These are phyloP conservation scores for Liodrosophila aerea DNA, from an alignment of 2,888 invertebrate genomes.

Conservation along the genomic window DNA sequence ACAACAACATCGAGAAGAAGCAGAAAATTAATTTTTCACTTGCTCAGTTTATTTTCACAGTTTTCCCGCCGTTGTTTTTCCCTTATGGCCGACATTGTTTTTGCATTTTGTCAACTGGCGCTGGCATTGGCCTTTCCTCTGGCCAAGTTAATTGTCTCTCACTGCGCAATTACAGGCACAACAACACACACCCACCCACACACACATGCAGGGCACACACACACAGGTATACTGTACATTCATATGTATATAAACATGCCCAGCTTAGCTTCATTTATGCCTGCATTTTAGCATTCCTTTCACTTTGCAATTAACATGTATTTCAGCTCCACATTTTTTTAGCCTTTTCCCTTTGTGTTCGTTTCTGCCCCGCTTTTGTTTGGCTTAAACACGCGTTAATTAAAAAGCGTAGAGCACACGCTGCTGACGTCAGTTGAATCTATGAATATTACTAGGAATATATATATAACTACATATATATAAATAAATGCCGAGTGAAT, in stretches of 20 bases:
- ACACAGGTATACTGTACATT: background rate
- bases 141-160: conserved; percentile 60
- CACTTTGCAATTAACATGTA: conserved; percentile 53
- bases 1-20: background rate
- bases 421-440: too few species aligned
- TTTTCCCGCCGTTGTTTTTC: conserved; percentile 6
- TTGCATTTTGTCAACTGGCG: conserved; percentile 23
- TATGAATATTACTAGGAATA: too few species aligned
- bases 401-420: conserved; percentile 46
- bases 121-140: conserved; percentile 57
- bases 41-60: conserved; percentile 13
- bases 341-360: background rate
- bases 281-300: conserved; percentile 27
- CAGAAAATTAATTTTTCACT: background rate
- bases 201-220: conserved; percentile 4
- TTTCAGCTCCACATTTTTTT: conserved; percentile 21
- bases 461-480: too few species aligned
- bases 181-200: conserved; percentile 14
- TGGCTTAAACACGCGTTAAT: conserved; percentile 63
- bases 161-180: conserved; percentile 42
- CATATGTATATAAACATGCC: too few species aligned
- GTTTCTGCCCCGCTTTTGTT: conserved; percentile 45
- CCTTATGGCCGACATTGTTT: conserved; percentile 7
- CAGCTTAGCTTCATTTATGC: conserved; percentile 22
- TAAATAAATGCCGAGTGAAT: too few species aligned